Percentiles rank a stretch among this genome's conserved stretches.
These are phyloP conservation scores for Cebidichthys violaceus DNA, from an alignment of 2,113 vertebrate species.

Conservation along the genomic window DNA sequence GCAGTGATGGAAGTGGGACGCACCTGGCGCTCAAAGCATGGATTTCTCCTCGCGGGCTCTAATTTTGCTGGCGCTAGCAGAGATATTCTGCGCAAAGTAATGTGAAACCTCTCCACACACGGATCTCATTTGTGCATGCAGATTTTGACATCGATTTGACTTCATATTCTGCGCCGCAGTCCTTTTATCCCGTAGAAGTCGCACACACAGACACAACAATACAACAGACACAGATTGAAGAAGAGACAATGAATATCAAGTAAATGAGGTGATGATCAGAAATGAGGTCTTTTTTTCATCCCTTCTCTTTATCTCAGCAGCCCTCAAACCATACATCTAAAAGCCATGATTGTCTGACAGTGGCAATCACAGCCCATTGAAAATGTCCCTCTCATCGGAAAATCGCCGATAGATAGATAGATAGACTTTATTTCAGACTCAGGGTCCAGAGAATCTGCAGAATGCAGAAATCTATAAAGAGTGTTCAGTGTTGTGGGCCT, in stretches of 20 bases:
- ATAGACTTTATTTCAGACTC: too few relatives aligned
- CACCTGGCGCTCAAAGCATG: too few relatives aligned
- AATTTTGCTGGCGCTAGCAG: too few relatives aligned
- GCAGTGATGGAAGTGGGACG: too few relatives aligned
- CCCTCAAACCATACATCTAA: slow-evolving; percentile 47
- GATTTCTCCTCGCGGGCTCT: too few relatives aligned
- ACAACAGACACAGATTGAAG: slow-evolving; percentile 23
- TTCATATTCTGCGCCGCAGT: background rate
- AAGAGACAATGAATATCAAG: slow-evolving; percentile 53
- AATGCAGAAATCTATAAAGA: slow-evolving; percentile 81
- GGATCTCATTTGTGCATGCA: too few relatives aligned
- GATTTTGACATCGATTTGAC: too few relatives aligned
- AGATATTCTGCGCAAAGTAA: too few relatives aligned
- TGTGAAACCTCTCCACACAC: too few relatives aligned
- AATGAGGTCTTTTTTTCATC: slow-evolving; percentile 19
- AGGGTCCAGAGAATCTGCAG: too few relatives aligned
- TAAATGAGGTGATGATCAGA: slow-evolving; percentile 53
- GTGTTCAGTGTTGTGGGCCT: slow-evolving; percentile 78
- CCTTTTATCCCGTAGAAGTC: slow-evolving; percentile 18
- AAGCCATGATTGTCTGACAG: slow-evolving; percentile 68
- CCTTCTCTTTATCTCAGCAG: slow-evolving; percentile 21
- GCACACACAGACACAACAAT: slow-evolving; percentile 9
- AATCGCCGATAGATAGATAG: too few relatives aligned
- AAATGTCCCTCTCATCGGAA: slow-evolving; percentile 72
- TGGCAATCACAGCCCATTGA: slow-evolving; percentile 78